A percentile compares a stretch with the other conserved stretches of the same genome.
These are phyloP conservation scores for Mesorhabditis sp. DNA, from an alignment of 2,888 invertebrate species.

Conservation along the genomic window DNA sequence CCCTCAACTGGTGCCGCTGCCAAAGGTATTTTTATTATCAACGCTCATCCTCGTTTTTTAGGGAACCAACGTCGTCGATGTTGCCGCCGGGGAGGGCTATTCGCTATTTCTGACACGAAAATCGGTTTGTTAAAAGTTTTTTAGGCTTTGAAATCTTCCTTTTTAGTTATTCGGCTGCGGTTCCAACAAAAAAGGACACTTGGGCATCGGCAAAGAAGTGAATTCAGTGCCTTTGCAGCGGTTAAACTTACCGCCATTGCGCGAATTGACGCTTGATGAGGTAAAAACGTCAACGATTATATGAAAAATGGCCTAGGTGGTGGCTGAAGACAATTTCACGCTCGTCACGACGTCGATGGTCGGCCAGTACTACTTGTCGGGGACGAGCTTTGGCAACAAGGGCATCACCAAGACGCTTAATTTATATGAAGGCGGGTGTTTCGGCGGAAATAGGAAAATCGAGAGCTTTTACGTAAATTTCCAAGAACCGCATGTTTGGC, in stretches of 20 bases:
- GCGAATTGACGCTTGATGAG: neutral
- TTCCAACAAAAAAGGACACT: neutral
- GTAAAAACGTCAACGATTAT: neutral
- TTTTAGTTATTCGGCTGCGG: neutral
- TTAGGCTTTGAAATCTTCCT: neutral
- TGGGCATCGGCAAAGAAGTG: neutral
- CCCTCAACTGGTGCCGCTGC: neutral
- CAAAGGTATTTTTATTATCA: neutral
- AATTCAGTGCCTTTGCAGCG: neutral
- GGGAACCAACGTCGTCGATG: neutral
- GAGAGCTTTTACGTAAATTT: too few relatives aligned
- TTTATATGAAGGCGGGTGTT: neutral
- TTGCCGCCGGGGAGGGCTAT: constrained; percentile 1
- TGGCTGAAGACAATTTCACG: neutral
- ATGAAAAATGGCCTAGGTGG: neutral
- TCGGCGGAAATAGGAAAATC: too few relatives aligned
- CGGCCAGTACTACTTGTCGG: neutral
- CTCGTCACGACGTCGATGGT: neutral
- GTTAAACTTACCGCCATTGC: neutral
- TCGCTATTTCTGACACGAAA: constrained; percentile 4
- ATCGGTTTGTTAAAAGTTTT: neutral
- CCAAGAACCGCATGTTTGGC: too few relatives aligned
- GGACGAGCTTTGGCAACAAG: neutral
- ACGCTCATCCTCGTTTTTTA: neutral
- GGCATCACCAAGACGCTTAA: neutral